Conservation (phyloP, 1,140 invertebrate genomes). For the Physella acuta region DNA sequence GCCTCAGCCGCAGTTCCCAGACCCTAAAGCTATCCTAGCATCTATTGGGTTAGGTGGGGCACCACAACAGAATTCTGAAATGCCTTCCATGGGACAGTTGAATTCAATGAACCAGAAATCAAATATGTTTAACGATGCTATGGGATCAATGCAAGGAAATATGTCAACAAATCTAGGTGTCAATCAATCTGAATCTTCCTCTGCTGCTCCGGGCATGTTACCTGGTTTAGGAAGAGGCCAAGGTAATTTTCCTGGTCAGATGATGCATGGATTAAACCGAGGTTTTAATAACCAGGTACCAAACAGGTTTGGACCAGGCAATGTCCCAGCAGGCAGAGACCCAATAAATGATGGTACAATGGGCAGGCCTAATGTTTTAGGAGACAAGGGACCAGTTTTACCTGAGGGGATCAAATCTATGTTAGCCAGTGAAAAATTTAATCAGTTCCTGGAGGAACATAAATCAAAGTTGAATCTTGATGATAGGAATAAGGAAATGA, state of each 20-base stretch:
- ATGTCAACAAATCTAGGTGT: background rate
- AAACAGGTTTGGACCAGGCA: background rate
- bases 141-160: background rate
- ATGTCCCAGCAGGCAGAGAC: background rate
- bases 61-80: background rate
- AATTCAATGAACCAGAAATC: background rate
- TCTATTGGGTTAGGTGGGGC: background rate
- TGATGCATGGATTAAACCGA: background rate
- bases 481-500: background rate
- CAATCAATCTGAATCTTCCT: background rate
- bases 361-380: slow-evolving; percentile 3
- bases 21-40: background rate
- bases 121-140: background rate
- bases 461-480: background rate
- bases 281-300: background rate
- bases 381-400: no score
- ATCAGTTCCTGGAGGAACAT: background rate
- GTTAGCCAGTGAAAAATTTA: background rate
- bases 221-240: background rate
- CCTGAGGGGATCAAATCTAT: no score
- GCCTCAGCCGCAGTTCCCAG: background rate
- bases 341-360: background rate
- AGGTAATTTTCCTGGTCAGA: slow-evolving; percentile 1
- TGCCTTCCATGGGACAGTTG: background rate
- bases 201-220: background rate